Conservation (phyloP, 30 jellyfish, hydroid and myxozoan species). For the Euphysa ruthae region DNA sequence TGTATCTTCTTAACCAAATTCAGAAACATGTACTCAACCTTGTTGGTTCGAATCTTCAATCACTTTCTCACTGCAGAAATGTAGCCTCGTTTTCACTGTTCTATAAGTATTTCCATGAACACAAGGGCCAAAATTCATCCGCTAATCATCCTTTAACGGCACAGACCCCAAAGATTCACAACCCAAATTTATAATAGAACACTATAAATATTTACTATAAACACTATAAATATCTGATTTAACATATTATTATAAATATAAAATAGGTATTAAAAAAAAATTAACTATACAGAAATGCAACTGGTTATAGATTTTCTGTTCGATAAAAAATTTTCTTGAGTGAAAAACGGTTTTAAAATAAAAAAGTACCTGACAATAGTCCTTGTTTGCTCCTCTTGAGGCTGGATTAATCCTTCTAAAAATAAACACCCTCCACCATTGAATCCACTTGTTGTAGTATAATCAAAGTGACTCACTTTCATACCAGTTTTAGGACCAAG, state of each 20-base stretch:
- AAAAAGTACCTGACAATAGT: constrained; percentile 38
- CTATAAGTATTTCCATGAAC: too few species aligned
- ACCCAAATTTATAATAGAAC: background rate
- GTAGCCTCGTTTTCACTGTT: too few species aligned
- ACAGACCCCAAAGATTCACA: too few species aligned
- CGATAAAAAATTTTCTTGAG: background rate
- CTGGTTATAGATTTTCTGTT: background rate
- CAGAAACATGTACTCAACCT: too few species aligned
- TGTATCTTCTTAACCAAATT: too few species aligned
- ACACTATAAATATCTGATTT: background rate
- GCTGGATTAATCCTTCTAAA: constrained; percentile 19
- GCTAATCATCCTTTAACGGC: too few species aligned
- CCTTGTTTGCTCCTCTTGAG: constrained; percentile 23
- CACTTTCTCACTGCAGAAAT: too few species aligned
- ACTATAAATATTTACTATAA: background rate
- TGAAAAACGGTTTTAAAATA: background rate
- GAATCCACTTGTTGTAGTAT: constrained; percentile 43
- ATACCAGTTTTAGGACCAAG: constrained; percentile 51
- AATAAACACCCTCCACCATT: constrained; percentile 81
- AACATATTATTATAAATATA: background rate
- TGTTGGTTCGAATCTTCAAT: too few species aligned
- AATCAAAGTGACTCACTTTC: constrained; percentile 17
- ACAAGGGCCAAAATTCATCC: too few species aligned
- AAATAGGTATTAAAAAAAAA: background rate
- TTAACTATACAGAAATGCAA: background rate